These are phyloP conservation scores for Acanthurus tractus DNA, from an alignment of 2,797 vertebrate species.

Conservation along the genomic window DNA sequence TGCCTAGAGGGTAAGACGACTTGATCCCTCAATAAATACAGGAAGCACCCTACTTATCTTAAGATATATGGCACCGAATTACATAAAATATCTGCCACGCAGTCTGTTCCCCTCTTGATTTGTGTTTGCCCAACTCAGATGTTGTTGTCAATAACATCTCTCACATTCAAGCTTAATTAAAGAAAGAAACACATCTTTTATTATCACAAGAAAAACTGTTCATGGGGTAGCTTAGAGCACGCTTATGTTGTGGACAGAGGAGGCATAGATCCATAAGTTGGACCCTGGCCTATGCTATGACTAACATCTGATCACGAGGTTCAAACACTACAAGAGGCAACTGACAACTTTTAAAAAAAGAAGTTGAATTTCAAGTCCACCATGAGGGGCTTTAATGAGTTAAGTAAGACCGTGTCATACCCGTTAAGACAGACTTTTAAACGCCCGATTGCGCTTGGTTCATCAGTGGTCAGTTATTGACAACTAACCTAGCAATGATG, in stretches of 20 bases:
- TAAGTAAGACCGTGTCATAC: rapidly evolving
- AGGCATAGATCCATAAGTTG: constrained; percentile 15
- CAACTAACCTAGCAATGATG: constrained; percentile 52
- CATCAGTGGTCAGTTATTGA: constrained; percentile 25
- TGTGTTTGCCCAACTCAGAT: background rate
- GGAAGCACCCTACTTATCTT: no score
- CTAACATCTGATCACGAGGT: constrained; percentile 57
- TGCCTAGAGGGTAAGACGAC: background rate
- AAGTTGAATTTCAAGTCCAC: background rate
- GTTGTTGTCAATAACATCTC: background rate
- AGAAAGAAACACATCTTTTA: background rate
- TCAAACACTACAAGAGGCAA: constrained; percentile 29
- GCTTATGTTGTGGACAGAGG: background rate
- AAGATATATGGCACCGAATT: no score
- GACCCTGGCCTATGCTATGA: constrained; percentile 28
- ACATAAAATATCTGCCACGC: no score
- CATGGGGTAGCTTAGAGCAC: background rate
- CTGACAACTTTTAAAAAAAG: constrained; percentile 2
- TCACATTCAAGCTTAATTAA: background rate
- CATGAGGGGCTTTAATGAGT: background rate
- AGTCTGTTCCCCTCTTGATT: background rate
- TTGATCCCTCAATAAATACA: background rate
- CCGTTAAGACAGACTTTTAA: background rate
- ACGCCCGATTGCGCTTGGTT: background rate
- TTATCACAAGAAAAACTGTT: background rate